phyloP scores from a whole-genome alignment of 2,797 vertebrate species.

The Chelmon rostratus region DNA sequence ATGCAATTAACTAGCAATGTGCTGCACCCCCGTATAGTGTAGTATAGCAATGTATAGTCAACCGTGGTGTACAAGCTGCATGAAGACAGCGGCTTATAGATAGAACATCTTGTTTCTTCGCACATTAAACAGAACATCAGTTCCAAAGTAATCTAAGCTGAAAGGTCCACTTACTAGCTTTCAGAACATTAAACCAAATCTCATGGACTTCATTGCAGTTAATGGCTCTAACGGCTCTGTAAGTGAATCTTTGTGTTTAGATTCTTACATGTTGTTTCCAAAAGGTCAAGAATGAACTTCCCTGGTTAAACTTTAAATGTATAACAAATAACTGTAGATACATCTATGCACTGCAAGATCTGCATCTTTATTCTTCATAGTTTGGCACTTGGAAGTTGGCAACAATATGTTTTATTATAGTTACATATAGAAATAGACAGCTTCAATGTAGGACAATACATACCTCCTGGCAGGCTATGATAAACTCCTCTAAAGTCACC shows the following conservation, averaged over 20 bases:
- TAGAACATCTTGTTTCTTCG: background rate
- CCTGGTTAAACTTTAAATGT: background rate
- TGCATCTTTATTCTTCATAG: background rate
- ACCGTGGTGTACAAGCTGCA: background rate
- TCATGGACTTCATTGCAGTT: background rate
- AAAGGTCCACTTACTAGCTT: background rate
- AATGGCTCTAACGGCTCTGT: background rate
- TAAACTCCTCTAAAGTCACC: conserved; percentile 96
- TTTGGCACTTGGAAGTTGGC: background rate
- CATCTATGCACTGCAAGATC: background rate
- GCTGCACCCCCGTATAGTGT: too few relatives aligned
- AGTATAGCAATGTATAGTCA: background rate
- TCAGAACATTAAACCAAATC: background rate
- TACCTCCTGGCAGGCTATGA: conserved; percentile 97
- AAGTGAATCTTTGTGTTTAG: background rate
- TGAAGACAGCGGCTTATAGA: background rate
- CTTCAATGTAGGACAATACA: conserved; percentile 34
- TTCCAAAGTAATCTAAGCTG: background rate
- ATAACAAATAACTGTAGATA: background rate
- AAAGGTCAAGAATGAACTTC: background rate
- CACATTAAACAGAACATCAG: background rate
- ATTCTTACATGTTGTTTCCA: background rate
- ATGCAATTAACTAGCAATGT: conserved; percentile 8
- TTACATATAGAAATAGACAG: background rate
- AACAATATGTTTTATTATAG: background rate